Percentiles rank a stretch among this genome's conserved stretches.
These are phyloP conservation scores for Ganaspis brasiliensis DNA, from an alignment of 2,888 invertebrate species.

Conservation along the genomic window DNA sequence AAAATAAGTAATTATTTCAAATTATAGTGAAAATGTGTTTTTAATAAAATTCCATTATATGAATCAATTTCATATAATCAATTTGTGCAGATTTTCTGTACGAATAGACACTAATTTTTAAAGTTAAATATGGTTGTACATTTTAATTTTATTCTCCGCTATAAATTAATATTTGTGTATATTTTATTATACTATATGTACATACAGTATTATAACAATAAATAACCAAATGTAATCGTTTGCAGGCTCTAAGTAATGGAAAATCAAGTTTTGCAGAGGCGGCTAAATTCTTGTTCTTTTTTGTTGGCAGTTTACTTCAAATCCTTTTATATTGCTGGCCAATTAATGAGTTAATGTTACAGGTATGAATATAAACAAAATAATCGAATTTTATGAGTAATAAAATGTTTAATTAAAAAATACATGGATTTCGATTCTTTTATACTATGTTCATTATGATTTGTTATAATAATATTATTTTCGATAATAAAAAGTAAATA, in stretches of 20 bases:
- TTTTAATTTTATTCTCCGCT: no score
- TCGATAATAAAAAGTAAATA: no score
- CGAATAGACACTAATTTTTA: no score
- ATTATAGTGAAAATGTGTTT: no score
- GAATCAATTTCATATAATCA: no score
- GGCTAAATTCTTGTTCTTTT: background rate
- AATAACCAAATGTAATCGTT: background rate
- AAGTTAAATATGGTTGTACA: background rate
- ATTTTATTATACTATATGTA: no score
- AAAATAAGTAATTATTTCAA: no score
- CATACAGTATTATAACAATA: background rate
- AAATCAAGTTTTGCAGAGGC: background rate
- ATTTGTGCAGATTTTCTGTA: no score
- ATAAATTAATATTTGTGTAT: no score
- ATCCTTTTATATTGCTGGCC: constrained; percentile 11
- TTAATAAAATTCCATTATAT: no score
- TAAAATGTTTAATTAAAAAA: no score
- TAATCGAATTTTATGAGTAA: background rate
- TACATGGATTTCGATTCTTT: background rate
- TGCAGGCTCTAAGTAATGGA: background rate
- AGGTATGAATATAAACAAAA: background rate
- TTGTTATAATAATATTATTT: background rate
- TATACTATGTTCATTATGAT: background rate
- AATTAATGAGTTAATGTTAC: constrained; percentile 1
- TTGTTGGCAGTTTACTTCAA: background rate